Evolutionary conservation across 2,113 vertebrate species (phyloP).

Genomic region (Isurus oxyrinchus): DNA sequence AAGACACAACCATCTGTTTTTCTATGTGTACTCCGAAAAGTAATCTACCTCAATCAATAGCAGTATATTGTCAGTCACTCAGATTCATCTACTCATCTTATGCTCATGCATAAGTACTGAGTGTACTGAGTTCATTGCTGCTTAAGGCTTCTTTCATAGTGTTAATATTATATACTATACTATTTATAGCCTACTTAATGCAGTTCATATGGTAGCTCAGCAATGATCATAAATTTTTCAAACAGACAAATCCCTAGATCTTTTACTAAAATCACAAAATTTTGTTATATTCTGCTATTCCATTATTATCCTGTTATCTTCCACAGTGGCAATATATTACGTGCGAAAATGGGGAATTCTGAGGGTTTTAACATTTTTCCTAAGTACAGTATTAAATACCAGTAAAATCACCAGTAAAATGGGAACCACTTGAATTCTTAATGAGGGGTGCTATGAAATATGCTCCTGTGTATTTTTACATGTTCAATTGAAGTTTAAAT

Average conservation of each 20-base stretch:
- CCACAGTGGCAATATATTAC: neutral
- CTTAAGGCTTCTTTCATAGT: neutral
- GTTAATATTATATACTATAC: neutral
- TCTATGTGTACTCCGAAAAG: neutral
- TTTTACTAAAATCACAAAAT: neutral
- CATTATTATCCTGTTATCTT: neutral
- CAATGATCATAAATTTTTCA: neutral
- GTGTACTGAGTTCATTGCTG: neutral
- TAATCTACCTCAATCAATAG: neutral
- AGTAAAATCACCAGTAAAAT: neutral
- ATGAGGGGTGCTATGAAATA: neutral
- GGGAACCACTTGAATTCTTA: no score
- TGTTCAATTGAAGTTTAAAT: neutral
- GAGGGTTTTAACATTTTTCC: slow-evolving; percentile 9
- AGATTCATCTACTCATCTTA: neutral
- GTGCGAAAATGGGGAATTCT: neutral
- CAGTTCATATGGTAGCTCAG: neutral
- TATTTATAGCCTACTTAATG: neutral
- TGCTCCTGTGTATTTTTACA: neutral
- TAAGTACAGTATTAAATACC: neutral
- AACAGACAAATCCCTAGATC: neutral
- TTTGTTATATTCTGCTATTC: no score
- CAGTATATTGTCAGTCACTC: neutral
- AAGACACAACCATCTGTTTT: neutral
- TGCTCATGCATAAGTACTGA: neutral